Base-by-base conservation (phyloP, 1,140 invertebrate species). In the Rhizoglyphus robini region DNA sequence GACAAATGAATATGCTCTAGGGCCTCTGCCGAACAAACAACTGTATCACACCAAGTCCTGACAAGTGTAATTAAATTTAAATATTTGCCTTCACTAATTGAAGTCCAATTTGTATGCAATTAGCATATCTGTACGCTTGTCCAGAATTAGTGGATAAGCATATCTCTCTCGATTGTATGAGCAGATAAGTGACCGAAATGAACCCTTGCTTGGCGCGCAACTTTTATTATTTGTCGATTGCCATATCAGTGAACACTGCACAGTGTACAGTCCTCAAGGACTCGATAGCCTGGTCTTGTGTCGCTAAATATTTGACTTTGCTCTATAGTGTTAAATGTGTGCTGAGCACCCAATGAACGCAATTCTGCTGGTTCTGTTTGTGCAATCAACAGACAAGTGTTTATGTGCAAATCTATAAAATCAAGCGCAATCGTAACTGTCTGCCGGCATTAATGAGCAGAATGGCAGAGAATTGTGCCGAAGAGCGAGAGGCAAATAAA, bases 51-150 rank as follows among this genome's bases (percentile, higher is more conserved):
- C 36, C 8, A 20, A 54, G 31, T 54, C 51, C 31, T 8, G 20
- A 54, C 51, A 54, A 46, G 8, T 54, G 20, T 54, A 54, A 54
- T 54, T 54, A 54, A 54, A 54, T 54, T 54, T 54, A 54, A 54
- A 54, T 54, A 54, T 54, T 54, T 54, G 51, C 51, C 51, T 8
- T 11, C 51, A 25, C 51, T 54, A 41, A 41, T 54, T 54, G 51
- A 15, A 25, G 51, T 11, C 8, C 51, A 54, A 54, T 8, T 54
- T 54, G 51, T 54, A 54, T 32, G 15, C 51, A 54, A 54, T 54
- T 54, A 54, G 23, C 23, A 32, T 54, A 54, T 8, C 51, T 46
- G 15, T 23, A 15, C 23, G 41, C 23, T 46, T 23, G 41, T n/a
- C n/a, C n/a, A n/a, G n/a, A n/a, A n/a, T n/a, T n/a, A n/a, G n/a